These are phyloP conservation scores for Pocillopora damicornis DNA, from an alignment of 64 coral and sea anemone genomes.

Conservation along the genomic window DNA sequence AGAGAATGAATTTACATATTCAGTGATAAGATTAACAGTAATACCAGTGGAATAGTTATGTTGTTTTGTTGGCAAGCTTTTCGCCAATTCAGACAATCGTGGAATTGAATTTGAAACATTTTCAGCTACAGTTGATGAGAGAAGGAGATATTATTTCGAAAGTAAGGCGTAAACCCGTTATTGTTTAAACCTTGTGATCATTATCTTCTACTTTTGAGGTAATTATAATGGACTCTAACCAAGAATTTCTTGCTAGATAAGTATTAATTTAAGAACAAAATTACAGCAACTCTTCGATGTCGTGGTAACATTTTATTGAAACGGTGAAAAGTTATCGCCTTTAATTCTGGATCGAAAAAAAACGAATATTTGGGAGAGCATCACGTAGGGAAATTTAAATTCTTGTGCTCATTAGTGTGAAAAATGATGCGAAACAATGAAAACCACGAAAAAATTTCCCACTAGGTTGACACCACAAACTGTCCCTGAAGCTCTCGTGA, in stretches of 20 bases:
- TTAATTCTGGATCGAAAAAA: not conserved
- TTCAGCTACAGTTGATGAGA: not conserved
- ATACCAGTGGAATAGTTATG: not conserved
- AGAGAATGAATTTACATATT: not conserved
- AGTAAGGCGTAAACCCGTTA: not conserved
- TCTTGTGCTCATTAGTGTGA: constrained; percentile 16
- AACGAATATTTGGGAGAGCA: not conserved
- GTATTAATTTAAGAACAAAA: not conserved
- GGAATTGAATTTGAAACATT: not conserved
- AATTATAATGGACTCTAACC: constrained; percentile 4
- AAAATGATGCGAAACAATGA: constrained; percentile 18
- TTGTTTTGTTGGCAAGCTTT: not conserved
- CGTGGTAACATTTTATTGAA: not conserved
- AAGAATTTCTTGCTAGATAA: constrained; percentile 5
- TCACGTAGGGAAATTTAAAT: constrained; percentile 4
- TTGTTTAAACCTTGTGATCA: constrained; percentile 16
- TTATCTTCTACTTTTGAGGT: constrained; percentile 12
- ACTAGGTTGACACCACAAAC: not conserved
- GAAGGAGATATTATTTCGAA: not conserved
- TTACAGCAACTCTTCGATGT: not conserved
- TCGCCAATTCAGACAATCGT: not conserved
- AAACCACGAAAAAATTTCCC: constrained; percentile 23
- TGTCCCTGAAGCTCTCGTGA: not conserved
- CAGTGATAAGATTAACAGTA: not conserved
- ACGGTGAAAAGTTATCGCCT: not conserved